These are phyloP conservation scores for Hypena proboscidalis DNA, from an alignment of 2,888 invertebrate species.

Conservation along the genomic window DNA sequence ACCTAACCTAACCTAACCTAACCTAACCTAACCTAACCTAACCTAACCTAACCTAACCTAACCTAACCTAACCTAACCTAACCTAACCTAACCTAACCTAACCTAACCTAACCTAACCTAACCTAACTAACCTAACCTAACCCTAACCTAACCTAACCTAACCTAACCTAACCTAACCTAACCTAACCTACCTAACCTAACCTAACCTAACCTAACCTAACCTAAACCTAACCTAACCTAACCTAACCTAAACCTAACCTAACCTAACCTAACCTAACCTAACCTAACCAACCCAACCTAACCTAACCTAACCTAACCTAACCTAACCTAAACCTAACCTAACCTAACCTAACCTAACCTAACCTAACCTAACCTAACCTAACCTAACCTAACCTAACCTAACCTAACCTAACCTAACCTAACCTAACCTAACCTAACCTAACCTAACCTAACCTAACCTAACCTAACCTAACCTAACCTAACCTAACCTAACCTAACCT, in stretches of 20 bases:
- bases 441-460: constrained; percentile 4
- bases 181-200: not conserved
- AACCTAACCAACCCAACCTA: not conserved
- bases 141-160: constrained; percentile 1
- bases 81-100: constrained; percentile 1
- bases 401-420: constrained; percentile 1
- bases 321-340: constrained; percentile 1
- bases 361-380: constrained; percentile 1
- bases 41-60: constrained; percentile 1
- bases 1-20: constrained; percentile 1
- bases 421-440: constrained; percentile 2
- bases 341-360: constrained; percentile 1
- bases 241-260: no score
- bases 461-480: constrained; percentile 4
- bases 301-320: constrained; percentile 1
- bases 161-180: constrained; percentile 1
- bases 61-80: constrained; percentile 1
- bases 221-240: constrained; percentile 2
- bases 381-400: constrained; percentile 1
- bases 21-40: constrained; percentile 1
- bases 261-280: constrained; percentile 1
- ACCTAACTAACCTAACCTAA: not conserved
- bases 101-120: constrained; percentile 1
- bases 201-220: constrained; percentile 2
- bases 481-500: constrained; percentile 4